These are phyloP conservation scores for Dicyrtomina minuta DNA, from an alignment of 2,888 invertebrate species.

Conservation along the genomic window DNA sequence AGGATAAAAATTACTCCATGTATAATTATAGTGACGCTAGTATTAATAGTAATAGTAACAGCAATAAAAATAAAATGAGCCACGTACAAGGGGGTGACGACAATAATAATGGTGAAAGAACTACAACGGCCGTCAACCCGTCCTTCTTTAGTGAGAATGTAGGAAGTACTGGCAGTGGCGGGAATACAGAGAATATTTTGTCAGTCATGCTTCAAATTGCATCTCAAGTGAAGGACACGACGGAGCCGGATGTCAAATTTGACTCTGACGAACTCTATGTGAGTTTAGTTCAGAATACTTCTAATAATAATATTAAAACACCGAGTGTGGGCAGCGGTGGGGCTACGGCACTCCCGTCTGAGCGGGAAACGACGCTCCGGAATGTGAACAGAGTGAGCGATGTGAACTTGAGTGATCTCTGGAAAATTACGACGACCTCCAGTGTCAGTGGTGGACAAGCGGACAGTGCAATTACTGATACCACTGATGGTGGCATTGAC, in stretches of 20 bases:
- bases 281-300: slow-evolving; percentile 14
- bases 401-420: slow-evolving; percentile 19
- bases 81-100: slow-evolving; percentile 16
- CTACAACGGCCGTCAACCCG: background rate
- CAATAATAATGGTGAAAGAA: background rate
- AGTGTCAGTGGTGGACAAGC: slow-evolving; percentile 32
- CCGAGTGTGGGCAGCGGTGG: background rate
- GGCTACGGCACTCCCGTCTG: background rate
- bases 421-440: slow-evolving; percentile 35
- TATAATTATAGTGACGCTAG: slow-evolving; percentile 26
- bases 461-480: slow-evolving; percentile 21
- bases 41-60: background rate
- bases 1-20: background rate
- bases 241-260: slow-evolving; percentile 14
- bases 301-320: background rate
- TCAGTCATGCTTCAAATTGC: slow-evolving; percentile 47
- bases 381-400: no score
- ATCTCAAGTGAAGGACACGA: slow-evolving; percentile 12
- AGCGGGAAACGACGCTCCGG: background rate
- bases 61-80: slow-evolving; percentile 15
- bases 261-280: slow-evolving; percentile 36
- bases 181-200: slow-evolving; percentile 47
- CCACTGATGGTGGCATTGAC: slow-evolving; percentile 30
- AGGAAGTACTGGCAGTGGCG: slow-evolving; percentile 25
- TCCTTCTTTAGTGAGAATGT: slow-evolving; percentile 37